Percentiles rank a stretch among this genome's conserved stretches.
Conservation (phyloP, 2,888 invertebrate species). For the Spodoptera exigua region DNA sequence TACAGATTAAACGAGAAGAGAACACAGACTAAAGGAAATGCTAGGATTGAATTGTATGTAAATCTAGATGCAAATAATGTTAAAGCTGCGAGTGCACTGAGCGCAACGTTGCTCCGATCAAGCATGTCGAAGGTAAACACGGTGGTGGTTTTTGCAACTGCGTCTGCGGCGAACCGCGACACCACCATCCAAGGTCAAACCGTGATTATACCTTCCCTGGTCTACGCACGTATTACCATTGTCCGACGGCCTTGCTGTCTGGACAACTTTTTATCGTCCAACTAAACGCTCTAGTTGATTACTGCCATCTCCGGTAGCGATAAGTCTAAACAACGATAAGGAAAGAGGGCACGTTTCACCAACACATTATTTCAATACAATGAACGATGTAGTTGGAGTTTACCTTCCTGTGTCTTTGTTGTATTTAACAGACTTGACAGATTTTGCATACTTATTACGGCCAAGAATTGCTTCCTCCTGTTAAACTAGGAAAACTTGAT, state of each 20-base stretch:
- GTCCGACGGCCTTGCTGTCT: conserved; percentile 73
- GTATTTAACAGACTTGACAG: neutral
- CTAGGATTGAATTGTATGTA: conserved; percentile 23
- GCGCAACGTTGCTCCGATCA: conserved; percentile 62
- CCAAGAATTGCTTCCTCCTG: no score
- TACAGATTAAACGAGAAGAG: neutral
- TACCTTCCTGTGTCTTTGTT: conserved; percentile 14
- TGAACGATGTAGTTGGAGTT: conserved; percentile 23
- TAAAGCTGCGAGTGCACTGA: conserved; percentile 44
- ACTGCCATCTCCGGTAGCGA: conserved; percentile 58
- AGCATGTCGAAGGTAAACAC: conserved; percentile 73
- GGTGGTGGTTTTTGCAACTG: conserved; percentile 74
- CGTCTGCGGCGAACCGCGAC: conserved; percentile 76
- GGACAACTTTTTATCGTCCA: conserved; percentile 70
- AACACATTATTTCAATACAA: conserved; percentile 36
- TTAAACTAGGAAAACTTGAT: no score
- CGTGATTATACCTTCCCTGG: conserved; percentile 68
- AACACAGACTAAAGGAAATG: conserved; percentile 3
- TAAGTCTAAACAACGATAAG: conserved; percentile 63
- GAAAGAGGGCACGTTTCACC: conserved; percentile 58
- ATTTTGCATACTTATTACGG: neutral
- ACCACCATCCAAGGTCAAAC: conserved; percentile 77
- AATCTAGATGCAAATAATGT: conserved; percentile 37
- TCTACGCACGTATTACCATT: conserved; percentile 73
- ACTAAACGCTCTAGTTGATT: conserved; percentile 65